These are phyloP conservation scores for Archivesica marissinica DNA, from an alignment of 1,140 invertebrate species.

Conservation along the genomic window DNA sequence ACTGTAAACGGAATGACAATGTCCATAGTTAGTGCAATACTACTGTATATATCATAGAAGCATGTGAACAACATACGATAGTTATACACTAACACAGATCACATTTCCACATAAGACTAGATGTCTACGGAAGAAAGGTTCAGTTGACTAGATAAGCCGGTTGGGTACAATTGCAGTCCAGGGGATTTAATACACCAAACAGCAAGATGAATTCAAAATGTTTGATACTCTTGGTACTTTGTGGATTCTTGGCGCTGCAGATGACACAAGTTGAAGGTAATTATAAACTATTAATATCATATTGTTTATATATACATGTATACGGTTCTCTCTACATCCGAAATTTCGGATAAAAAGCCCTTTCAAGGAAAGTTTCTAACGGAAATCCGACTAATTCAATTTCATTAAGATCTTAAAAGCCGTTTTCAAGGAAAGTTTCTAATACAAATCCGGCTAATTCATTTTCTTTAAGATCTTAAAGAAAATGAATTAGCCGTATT, in stretches of 20 bases:
- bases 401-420: no score
- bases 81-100: neutral
- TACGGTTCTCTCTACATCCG: no score
- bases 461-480: no score
- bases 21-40: neutral
- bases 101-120: conserved; percentile 8
- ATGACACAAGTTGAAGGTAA: conserved; percentile 49
- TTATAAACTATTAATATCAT: neutral
- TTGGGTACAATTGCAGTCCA: neutral
- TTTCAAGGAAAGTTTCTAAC: no score
- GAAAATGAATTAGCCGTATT: no score
- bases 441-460: no score
- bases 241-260: conserved; percentile 24
- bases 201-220: conserved; percentile 29
- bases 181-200: neutral
- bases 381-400: no score
- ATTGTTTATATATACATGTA: neutral
- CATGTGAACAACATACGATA: neutral
- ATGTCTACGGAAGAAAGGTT: neutral
- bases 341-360: no score
- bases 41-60: neutral
- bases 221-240: conserved; percentile 21
- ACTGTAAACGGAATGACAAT: neutral
- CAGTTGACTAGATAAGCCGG: neutral
- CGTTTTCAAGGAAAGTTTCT: no score